phyloP scores from a whole-genome alignment of 2,113 vertebrate species.

The Epinephelus moara region DNA sequence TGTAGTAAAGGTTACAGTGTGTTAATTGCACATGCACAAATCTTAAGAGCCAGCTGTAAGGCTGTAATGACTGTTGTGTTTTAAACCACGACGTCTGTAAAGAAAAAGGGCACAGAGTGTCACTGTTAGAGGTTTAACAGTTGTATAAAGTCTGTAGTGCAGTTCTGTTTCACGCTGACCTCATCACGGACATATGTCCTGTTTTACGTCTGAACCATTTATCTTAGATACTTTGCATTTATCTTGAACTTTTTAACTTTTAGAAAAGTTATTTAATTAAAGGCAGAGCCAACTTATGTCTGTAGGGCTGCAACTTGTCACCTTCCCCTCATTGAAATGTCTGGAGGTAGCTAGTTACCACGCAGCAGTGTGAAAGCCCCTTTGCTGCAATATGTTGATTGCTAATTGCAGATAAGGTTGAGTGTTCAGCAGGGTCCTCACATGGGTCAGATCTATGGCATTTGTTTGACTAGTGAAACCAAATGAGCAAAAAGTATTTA shows the following conservation, averaged over 20 bases:
- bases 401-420: background rate
- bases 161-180: background rate
- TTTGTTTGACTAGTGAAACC: background rate
- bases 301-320: background rate
- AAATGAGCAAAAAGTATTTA: background rate
- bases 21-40: slow-evolving; percentile 51
- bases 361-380: too few species aligned
- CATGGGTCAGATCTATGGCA: background rate
- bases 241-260: background rate
- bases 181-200: background rate
- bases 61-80: slow-evolving; percentile 38
- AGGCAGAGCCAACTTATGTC: background rate
- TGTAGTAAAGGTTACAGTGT: slow-evolving; percentile 52
- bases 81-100: slow-evolving; percentile 17
- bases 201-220: background rate
- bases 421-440: background rate
- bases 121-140: background rate
- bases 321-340: too few species aligned
- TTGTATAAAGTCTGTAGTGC: background rate
- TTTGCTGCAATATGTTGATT: background rate
- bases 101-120: slow-evolving; percentile 2
- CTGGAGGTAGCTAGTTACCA: too few species aligned
- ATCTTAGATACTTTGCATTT: background rate
- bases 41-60: slow-evolving; percentile 31
- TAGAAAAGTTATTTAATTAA: background rate